Conservation (phyloP, 2,113 vertebrate species). For the Phaethon lepturus region DNA sequence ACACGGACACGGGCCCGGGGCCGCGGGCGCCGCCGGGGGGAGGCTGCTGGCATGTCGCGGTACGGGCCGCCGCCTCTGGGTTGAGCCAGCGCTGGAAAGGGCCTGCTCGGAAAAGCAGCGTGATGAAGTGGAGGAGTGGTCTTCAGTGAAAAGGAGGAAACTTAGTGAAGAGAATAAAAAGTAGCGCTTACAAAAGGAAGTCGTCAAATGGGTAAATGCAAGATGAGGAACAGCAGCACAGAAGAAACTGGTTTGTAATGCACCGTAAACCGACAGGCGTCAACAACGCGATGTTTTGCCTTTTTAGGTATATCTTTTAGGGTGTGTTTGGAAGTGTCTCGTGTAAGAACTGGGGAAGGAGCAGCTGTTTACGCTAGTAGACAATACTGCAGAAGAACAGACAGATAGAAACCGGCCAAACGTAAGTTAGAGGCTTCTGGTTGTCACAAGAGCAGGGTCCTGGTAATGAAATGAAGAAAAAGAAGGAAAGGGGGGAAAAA, state of each 20-base stretch:
- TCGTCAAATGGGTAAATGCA: neutral
- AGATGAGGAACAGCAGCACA: neutral
- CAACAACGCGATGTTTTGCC: accelerated
- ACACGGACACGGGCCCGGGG: neutral
- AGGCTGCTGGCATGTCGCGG: neutral
- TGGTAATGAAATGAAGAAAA: neutral
- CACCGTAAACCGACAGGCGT: neutral
- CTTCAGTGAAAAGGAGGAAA: accelerated
- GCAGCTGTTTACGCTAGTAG: neutral
- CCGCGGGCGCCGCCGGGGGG: neutral
- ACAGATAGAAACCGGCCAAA: neutral
- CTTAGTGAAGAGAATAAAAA: neutral
- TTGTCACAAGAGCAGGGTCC: neutral
- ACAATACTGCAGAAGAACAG: neutral
- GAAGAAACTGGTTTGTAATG: neutral
- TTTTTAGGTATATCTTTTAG: accelerated
- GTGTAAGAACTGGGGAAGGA: neutral
- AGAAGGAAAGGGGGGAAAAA: neutral
- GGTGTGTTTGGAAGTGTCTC: neutral
- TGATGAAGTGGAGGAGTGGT: accelerated
- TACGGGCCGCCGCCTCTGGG: too few species aligned
- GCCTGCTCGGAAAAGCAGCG: accelerated
- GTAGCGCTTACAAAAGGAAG: accelerated
- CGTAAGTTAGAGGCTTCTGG: neutral
- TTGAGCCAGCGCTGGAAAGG: accelerated